A percentile compares a stretch with the other conserved stretches of the same genome.
These are phyloP conservation scores for Danionella dracula DNA, from an alignment of 2,797 vertebrate genomes.

Conservation along the genomic window DNA sequence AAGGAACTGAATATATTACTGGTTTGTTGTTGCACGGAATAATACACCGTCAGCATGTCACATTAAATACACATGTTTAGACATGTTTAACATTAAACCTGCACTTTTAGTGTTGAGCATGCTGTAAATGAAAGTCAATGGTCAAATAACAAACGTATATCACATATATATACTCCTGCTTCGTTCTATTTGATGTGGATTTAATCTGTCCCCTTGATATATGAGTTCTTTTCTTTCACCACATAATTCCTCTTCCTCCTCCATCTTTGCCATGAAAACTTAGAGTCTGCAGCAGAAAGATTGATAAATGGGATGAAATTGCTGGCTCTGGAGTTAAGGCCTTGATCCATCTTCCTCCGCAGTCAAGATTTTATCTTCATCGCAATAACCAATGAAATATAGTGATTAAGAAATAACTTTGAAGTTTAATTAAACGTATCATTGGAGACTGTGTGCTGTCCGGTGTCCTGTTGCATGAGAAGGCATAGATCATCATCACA, in stretches of 20 bases:
- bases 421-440: background rate
- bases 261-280: constrained; percentile 9
- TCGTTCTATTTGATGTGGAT: background rate
- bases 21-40: background rate
- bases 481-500: background rate
- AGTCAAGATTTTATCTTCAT: background rate
- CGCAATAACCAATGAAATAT: background rate
- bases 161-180: background rate
- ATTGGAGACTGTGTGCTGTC: background rate
- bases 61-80: background rate
- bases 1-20: background rate
- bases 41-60: background rate
- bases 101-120: background rate
- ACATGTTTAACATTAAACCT: background rate
- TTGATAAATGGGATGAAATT: constrained; percentile 23
- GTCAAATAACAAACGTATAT: background rate
- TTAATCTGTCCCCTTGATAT: background rate
- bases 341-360: constrained; percentile 3
- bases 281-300: constrained; percentile 9
- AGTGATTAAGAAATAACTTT: background rate
- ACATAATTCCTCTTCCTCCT: constrained; percentile 11
- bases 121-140: background rate
- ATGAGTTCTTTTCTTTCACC: constrained; percentile 5
- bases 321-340: constrained; percentile 5
- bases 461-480: background rate